Base-by-base conservation (phyloP, 2,888 invertebrate species). In the Erynnis tages region DNA sequence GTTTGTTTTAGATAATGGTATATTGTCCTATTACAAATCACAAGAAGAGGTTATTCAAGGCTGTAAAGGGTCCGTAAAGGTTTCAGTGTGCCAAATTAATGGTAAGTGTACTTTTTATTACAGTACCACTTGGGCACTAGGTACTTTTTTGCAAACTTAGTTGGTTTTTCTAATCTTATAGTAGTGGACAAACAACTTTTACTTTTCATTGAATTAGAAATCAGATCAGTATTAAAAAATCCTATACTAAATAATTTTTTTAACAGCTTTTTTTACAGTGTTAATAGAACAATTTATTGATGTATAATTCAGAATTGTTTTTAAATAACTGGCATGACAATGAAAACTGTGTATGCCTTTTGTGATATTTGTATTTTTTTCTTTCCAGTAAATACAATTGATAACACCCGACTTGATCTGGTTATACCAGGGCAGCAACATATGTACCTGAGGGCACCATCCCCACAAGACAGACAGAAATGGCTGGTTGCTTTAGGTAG, bases 381-480 rank as follows among this genome's bases (percentile, higher is more conserved):
- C 14, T 10, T 21, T 37, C 4, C 76, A 93, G 95, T 94, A 1
- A 94, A 93, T 71, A 90, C 91, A 47, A 91, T 94, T 53, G 95
- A 96, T 71, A 91, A 87, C 54, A 93, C 93, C 11, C 80, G 95
- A 45, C 85, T 96, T 74, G 95, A 96, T 80, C 82, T 96, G 57
- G 94, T 94, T 16, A 95, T 96, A 71, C 95, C 95, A 41, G 94
- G 94, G 3, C 95, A 96, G 71, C 94, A 95, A 67, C 94, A 95
- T 69, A 93, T 95, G 90, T 95, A 95, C 72, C 82, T 96, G 53
- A 91, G 92, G 71, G 95, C 95, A 40, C 93, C 94, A 3, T 93
- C 94, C 10, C 92, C 94, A 16, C 94, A 94, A 68, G 95, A 95
- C 67, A 79, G 95, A 43, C 95, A 96, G 71, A 93, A 93, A 64